phyloP scores from a whole-genome alignment of 2,888 invertebrate genomes.

The Zaprionus bogoriensis region DNA sequence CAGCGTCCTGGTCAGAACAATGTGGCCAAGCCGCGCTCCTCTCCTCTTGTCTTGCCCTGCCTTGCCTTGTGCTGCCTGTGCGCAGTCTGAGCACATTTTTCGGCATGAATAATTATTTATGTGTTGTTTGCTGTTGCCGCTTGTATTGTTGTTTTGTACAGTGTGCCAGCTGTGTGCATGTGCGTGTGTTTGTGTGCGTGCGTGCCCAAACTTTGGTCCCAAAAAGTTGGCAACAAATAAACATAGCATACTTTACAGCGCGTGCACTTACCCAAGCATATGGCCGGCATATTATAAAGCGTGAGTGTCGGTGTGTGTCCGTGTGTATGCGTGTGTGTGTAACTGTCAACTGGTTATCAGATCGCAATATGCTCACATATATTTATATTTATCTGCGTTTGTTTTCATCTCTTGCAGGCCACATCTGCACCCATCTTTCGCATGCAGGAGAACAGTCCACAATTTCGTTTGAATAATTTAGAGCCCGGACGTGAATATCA shows the following conservation, averaged over 20 bases:
- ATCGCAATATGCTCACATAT: slow-evolving; percentile 13
- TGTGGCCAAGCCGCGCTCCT: slow-evolving; percentile 15
- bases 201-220: slow-evolving; percentile 17
- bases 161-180: not conserved
- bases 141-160: not conserved
- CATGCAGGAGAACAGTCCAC: slow-evolving; percentile 87
- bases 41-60: not conserved
- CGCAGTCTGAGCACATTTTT: slow-evolving; percentile 52
- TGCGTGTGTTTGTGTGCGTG: not conserved
- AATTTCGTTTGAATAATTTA: slow-evolving; percentile 89
- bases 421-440: slow-evolving; percentile 86
- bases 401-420: slow-evolving; percentile 78
- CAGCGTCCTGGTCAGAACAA: slow-evolving; percentile 50
- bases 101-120: slow-evolving; percentile 79
- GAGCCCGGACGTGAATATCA: slow-evolving; percentile 91
- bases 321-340: slow-evolving; percentile 3
- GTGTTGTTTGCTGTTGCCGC: slow-evolving; percentile 30
- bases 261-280: slow-evolving; percentile 36
- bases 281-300: slow-evolving; percentile 58
- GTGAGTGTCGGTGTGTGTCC: not conserved
- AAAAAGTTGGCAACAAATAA: slow-evolving; percentile 42
- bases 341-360: slow-evolving; percentile 39
- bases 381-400: not conserved
- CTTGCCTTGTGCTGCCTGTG: no score
- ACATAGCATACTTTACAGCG: slow-evolving; percentile 47